phyloP scores from a whole-genome alignment of 1,140 invertebrate species.

The Cryptotermes secundus region DNA sequence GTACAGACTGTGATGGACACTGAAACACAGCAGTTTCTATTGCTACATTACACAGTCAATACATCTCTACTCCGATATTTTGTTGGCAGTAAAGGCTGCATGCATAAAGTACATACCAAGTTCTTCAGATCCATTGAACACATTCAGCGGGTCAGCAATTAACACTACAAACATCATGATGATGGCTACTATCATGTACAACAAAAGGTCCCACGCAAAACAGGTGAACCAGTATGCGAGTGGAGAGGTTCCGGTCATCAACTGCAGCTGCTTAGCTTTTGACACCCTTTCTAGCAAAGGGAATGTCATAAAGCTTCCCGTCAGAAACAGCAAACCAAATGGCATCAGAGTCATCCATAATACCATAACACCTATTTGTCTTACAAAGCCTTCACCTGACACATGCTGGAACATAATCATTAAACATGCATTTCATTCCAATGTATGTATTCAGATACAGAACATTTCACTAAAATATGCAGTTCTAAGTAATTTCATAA shows the following conservation, averaged over 20 bases:
- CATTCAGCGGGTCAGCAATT: neutral
- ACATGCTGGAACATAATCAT: neutral
- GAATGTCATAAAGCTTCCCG: conserved; percentile 51
- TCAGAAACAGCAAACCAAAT: conserved; percentile 21
- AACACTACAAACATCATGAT: conserved; percentile 38
- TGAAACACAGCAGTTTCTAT: too few species aligned
- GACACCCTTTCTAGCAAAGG: conserved; percentile 49
- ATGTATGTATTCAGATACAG: too few species aligned
- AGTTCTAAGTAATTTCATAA: too few species aligned
- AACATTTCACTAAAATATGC: too few species aligned
- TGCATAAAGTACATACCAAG: conserved; percentile 9
- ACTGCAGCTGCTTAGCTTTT: conserved; percentile 67
- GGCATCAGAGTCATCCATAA: conserved; percentile 29
- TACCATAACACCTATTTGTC: neutral
- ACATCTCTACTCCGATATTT: neutral
- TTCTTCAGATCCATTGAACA: conserved; percentile 11
- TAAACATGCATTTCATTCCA: neutral
- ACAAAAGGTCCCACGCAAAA: conserved; percentile 58
- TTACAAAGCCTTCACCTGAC: neutral
- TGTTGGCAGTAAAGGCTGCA: neutral
- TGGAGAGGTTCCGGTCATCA: conserved; percentile 62
- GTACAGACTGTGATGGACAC: too few species aligned
- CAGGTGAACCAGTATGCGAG: conserved; percentile 60
- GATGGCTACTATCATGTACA: conserved; percentile 42
- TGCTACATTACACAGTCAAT: neutral